Evolutionary conservation across 2,888 invertebrate species (phyloP), one percentile per base, ranked within the genome.

Genomic region (Drosophila tanythrix): DNA sequence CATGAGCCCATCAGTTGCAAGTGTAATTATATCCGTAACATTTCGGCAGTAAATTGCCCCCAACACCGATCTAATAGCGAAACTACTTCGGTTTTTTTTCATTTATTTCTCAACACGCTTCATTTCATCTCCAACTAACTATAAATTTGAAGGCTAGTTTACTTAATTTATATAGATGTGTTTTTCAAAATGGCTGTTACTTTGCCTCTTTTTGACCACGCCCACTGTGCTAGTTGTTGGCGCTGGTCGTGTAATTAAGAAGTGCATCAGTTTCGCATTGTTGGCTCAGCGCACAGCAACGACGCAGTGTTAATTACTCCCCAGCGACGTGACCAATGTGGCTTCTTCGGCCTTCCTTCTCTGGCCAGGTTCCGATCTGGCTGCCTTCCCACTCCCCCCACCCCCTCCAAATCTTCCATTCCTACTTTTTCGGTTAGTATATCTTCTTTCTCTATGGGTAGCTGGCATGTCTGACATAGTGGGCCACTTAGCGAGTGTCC

Each of bases 291-390:
- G 79, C 36, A 52, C 80, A 63, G 72, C 50, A 74, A 59, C 88
- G 85, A 76, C 90, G 85, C 85, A 85, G 90, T 83, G 88, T 88
- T 85, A 85, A 85, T 85, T 85, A 85, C 90, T 89, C 90, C 75
- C 88, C 60, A 69, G 70, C 48, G 82, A 48, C 40, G 25, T 35
- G 64, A 38, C 59, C 50, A 10, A 50, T 50, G 50, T 51, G 58
- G 21, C 52, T 33, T 31, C 53, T 53, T 40, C 18, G 31, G 36
- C 27, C 27, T 56, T 27, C 40, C 29, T 18, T 35, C 21, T 10
- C 15, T 29, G 40, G 18, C 48, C 46, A 35, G 65, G 53, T 64
- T 61, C 18, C n/a, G 51, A 66, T 52, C 64, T 40, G 63, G 33
- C 29, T 11, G 6, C 7, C 46, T 25, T 3, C 4, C 2, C 2